Evolutionary conservation across 2,888 invertebrate genomes (phyloP), one percentile per base, ranked within the genome.

Genomic region (Oeneis ivallda): DNA sequence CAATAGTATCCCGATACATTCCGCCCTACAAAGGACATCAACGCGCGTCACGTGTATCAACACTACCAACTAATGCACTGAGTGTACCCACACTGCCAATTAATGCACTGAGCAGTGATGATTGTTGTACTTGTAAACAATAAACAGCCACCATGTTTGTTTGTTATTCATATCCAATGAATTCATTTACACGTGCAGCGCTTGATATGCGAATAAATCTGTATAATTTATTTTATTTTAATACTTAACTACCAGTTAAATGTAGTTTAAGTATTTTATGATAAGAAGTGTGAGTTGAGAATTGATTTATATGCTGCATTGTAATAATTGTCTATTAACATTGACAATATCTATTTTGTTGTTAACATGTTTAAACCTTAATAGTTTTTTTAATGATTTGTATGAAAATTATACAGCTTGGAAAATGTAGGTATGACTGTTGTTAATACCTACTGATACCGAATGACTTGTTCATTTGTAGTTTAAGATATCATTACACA

Each of bases 141-240:
- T 41, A 61, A 61, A 15, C 39, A 39, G 57, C 32, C 37, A 34
- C 45, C 15, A 41, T 61, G 41, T 61, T 61, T 61, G 52, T 61
- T 61, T 50, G 52, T 37, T 61, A 61, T 61, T 50, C 26, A 52
- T 52, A 61, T 61, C 26, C 39, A 9, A 50, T 61, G 61, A 61
- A 61, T 61, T 52, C 41, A 61, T 61, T 61, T 61, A 61, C 61
- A 61, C 61, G 50, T 52, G 41, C 61, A 52, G 1, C 41, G 61
- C 37, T 52, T 43, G 26, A 17, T 52, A 52, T 52, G 61, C 61
- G 61, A 61, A 61, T 61, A 61, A 61, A 61, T 61, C 62, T 56
- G 62, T 63, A 56, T 63, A 62, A 56, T 56, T 56, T 56, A 63
- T 56, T 43, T 37, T 56, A 47, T 63, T 56, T 63, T 49, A 47